Evolutionary conservation across 37 sponge, comb jelly and placozoan genomes (phyloP), one percentile per base, ranked within the genome.

Genomic region (Eunapius fragilis): DNA sequence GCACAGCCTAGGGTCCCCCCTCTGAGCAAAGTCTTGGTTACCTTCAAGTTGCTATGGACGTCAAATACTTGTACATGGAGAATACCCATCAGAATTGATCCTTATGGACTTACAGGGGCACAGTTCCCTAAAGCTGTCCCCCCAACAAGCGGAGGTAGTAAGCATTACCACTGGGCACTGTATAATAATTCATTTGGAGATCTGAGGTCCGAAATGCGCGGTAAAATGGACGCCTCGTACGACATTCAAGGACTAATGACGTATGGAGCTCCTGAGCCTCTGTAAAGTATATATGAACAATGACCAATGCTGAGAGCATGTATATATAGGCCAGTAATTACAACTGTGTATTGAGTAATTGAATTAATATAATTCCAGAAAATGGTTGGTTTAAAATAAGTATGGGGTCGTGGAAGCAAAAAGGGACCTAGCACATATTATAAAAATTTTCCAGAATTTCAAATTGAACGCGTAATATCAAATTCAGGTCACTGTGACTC

Each of bases 21-120:
- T 3, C 13, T 33, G 30, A 72, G 74, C 28, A 72, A 33, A 7
- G 74, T 72, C 74, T 10, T 3, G 32, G 74, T 72, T 31, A 33
- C 30, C 74, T 33, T 24, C 14, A 31, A 72, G 74, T 31, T 72
- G 30, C 31, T 3, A 72, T 72, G 74, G 74, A 72, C 74, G 74
- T 33, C 30, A 33, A 31, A 33, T 12, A 72, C 74, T 24, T 3
- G 13, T 10, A 33, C 30, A 10, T 72, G 13, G 13, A 33, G 14
- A 33, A 72, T 72, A 33, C 74, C 74, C 31, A 33, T 72, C 31
- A 11, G 14, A 33, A 72, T 72, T 72, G 74, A 72, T 72, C 74
- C 74, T 31, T 24, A 72, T 72, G 74, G 74, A 72, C 11, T 72
- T 7, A 72, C 74, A n/a, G 74, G 74, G 6, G 74, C 74, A 31